phyloP scores from a whole-genome alignment of 2,888 invertebrate genomes.

The Octonoba sinensis region DNA sequence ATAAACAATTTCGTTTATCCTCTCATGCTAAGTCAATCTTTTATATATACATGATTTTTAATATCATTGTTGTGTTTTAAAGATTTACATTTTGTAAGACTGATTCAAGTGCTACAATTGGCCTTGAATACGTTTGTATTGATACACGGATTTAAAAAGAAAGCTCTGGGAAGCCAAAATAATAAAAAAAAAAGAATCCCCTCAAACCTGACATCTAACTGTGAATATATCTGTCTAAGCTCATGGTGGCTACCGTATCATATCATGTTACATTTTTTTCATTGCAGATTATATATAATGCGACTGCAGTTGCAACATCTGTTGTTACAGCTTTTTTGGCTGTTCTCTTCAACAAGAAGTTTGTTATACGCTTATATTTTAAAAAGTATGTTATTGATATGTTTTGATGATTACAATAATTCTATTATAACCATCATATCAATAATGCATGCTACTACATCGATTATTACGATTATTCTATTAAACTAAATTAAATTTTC shows the following conservation, averaged over 20 bases:
- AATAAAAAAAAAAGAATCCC: constrained; percentile 3
- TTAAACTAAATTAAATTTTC: constrained; percentile 62
- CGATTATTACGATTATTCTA: constrained; percentile 62
- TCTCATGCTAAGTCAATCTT: constrained; percentile 53
- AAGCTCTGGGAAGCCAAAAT: constrained; percentile 48
- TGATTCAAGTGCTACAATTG: constrained; percentile 59
- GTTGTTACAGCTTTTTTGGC: constrained; percentile 61
- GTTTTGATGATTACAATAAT: constrained; percentile 60
- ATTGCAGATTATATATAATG: constrained; percentile 62
- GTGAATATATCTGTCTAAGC: constrained; percentile 52
- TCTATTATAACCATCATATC: constrained; percentile 62
- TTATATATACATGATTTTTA: constrained; percentile 61
- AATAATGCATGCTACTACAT: constrained; percentile 63
- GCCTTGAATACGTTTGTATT: constrained; percentile 57
- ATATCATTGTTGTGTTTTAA: constrained; percentile 64
- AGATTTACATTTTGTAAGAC: constrained; percentile 63
- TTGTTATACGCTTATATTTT: constrained; percentile 63
- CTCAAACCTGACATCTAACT: constrained; percentile 32
- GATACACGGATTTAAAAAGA: constrained; percentile 38
- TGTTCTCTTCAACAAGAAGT: constrained; percentile 62
- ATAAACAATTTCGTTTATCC: constrained; percentile 51
- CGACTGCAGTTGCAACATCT: constrained; percentile 56
- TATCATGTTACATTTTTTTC: constrained; percentile 63
- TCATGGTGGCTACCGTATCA: constrained; percentile 60
- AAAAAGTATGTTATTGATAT: constrained; percentile 60